Evolutionary conservation across 2,797 vertebrate species (phyloP).

Genomic region (Gambusia yucatana): DNA sequence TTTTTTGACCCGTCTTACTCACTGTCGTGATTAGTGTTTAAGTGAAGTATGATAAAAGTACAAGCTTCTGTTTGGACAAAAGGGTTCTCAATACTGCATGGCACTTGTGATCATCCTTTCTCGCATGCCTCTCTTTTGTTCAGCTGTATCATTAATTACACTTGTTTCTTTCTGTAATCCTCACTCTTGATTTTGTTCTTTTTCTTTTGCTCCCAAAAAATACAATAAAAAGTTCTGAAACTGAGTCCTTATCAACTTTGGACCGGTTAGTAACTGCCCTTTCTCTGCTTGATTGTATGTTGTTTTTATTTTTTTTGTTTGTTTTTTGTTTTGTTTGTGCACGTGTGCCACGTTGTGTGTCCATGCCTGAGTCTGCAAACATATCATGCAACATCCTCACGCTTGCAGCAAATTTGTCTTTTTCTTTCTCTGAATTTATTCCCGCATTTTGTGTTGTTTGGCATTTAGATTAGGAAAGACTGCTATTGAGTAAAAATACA

Average conservation of each 20-base stretch:
- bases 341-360: conserved; percentile 71
- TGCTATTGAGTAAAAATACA: conserved; percentile 44
- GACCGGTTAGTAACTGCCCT: conserved; percentile 99
- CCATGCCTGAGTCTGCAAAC: conserved; percentile 66
- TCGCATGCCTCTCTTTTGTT: conserved; percentile 84
- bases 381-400: conserved; percentile 68
- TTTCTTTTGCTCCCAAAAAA: conserved; percentile 92
- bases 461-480: conserved; percentile 58
- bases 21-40: conserved; percentile 12
- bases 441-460: conserved; percentile 64
- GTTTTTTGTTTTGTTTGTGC: conserved; percentile 50
- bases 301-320: conserved; percentile 20
- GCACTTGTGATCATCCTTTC: conserved; percentile 80
- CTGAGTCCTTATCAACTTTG: conserved; percentile 99
- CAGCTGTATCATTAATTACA: conserved; percentile 82
- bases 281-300: conserved; percentile 77
- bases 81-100: conserved; percentile 75
- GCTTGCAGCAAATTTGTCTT: conserved; percentile 29
- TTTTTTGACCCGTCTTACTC: not conserved
- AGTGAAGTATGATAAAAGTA: conserved; percentile 17
- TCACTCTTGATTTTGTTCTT: conserved; percentile 91
- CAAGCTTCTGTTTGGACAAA: conserved; percentile 14
- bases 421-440: conserved; percentile 46
- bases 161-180: conserved; percentile 92
- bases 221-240: conserved; percentile 97